These are phyloP conservation scores for Oreortyx pictus DNA, from an alignment of 2,797 vertebrate species.

Conservation along the genomic window DNA sequence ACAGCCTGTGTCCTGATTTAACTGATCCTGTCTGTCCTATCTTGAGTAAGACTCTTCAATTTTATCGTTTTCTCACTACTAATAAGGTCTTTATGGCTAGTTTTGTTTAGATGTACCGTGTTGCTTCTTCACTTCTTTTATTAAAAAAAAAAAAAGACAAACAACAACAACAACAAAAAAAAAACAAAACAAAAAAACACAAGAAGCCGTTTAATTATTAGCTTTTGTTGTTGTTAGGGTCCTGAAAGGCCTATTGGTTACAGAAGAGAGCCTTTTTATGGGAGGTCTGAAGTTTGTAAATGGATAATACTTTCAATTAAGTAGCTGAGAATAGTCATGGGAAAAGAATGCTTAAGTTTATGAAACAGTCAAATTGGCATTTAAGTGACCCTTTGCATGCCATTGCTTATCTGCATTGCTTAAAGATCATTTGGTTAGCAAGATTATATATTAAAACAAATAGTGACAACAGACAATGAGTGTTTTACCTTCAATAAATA, in stretches of 20 bases:
- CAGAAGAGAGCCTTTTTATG: constrained; percentile 81
- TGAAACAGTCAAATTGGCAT: constrained; percentile 84
- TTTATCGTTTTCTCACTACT: constrained; percentile 68
- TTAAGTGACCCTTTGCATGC: constrained; percentile 85
- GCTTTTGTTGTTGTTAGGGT: constrained; percentile 79
- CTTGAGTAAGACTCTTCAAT: constrained; percentile 51
- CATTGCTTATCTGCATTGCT: constrained; percentile 83
- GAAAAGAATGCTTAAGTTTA: constrained; percentile 83
- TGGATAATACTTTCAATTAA: constrained; percentile 83
- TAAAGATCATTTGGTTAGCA: constrained; percentile 82
- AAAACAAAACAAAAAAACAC: not conserved
- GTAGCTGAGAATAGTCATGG: constrained; percentile 78
- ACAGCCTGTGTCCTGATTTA: constrained; percentile 52
- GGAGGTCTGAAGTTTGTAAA: constrained; percentile 77
- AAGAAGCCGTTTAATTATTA: constrained; percentile 79
- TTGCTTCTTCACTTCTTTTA: constrained; percentile 71
- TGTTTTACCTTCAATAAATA: constrained; percentile 86
- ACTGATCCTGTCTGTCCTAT: constrained; percentile 65
- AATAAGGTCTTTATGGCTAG: constrained; percentile 77
- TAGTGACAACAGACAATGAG: constrained; percentile 85
- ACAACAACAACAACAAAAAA: no score
- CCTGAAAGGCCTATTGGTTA: constrained; percentile 79
- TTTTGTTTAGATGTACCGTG: constrained; percentile 64
- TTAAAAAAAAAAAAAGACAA: not conserved
- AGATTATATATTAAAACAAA: constrained; percentile 87